These are phyloP conservation scores for Lutjanus argentimaculatus DNA, from an alignment of 2,797 vertebrate species.

Conservation along the genomic window DNA sequence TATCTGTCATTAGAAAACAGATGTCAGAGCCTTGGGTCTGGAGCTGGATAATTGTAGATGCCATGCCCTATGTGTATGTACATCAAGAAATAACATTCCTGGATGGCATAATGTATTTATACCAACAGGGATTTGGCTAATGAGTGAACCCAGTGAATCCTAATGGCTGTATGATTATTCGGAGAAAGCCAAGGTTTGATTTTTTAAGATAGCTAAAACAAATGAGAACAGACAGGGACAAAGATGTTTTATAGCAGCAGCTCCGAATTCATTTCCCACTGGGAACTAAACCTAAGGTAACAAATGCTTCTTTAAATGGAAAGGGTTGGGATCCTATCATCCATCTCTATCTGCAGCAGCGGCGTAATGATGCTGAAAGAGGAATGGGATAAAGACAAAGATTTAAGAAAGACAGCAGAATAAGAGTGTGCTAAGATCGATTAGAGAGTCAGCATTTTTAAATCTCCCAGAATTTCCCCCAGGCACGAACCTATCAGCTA, in stretches of 20 bases:
- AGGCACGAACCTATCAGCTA: conserved; percentile 74
- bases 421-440: conserved; percentile 76
- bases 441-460: conserved; percentile 81
- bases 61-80: conserved; percentile 60
- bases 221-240: conserved; percentile 52
- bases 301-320: conserved; percentile 75
- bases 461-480: conserved; percentile 79
- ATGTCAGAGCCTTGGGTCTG: conserved; percentile 89
- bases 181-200: conserved; percentile 27
- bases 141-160: conserved; percentile 39
- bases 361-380: conserved; percentile 72
- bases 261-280: conserved; percentile 55
- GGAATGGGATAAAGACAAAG: conserved; percentile 79
- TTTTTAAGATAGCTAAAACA: conserved; percentile 38
- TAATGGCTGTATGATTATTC: conserved; percentile 42
- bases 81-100: conserved; percentile 51
- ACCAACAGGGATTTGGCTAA: conserved; percentile 57
- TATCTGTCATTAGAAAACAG: conserved; percentile 96
- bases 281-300: conserved; percentile 68
- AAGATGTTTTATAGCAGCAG: conserved; percentile 50
- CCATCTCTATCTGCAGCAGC: conserved; percentile 73
- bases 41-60: conserved; percentile 74
- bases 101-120: conserved; percentile 60
- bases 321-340: conserved; percentile 70
- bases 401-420: conserved; percentile 77